Base-by-base conservation (phyloP, 1,140 invertebrate species). In the Drosophila obscura region DNA sequence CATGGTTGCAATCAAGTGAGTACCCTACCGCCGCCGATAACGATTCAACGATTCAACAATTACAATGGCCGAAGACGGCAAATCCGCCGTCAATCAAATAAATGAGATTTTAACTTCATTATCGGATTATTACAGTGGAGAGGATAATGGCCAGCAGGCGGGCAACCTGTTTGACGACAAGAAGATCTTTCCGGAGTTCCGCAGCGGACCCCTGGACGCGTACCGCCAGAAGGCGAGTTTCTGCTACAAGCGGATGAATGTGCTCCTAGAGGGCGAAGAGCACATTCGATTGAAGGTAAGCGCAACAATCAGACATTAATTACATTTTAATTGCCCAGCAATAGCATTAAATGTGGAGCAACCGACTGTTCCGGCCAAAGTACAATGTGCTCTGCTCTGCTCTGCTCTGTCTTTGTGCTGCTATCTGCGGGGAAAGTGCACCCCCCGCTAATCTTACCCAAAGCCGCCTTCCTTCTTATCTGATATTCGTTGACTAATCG, bases 241-340 rank as follows among this genome's bases (percentile, higher is more conserved):
- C 90, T 94, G 96, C 87, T 98, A 97, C 95, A 96, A 96, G 78
- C 93, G 94, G 59, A 94, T 98, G 93, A 96, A 95, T 91, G 63
- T 96, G 3, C 92, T 95, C 73, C 93, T 97, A 19, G 95, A 97
- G 77, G 95, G 93, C 41, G 92, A 93, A 48, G 92, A 93, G 8
- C 90, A 91, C 46, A 90, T 95, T n/a, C 84, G 92, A 59, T 91
- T 93, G 49, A 94, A 95, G 92, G 95, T 95, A 93, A 73, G 46
- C 48, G 9, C 19, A 19, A 1, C 22, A 24, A 24, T 4, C 2
- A 24, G 22, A 3, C 13, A 50, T 53, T 31, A 61, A 62, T 49
- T 62, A 26, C 16, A 57, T 45, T 43, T 11, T 19, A 53, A 4
- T 55, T 31, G 31, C 31, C 3, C 1, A 7, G 1, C 28, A 13